Percentiles rank a stretch among this genome's conserved stretches.
Conservation (phyloP, 2,888 invertebrate genomes). For the Brachyptera putata region DNA sequence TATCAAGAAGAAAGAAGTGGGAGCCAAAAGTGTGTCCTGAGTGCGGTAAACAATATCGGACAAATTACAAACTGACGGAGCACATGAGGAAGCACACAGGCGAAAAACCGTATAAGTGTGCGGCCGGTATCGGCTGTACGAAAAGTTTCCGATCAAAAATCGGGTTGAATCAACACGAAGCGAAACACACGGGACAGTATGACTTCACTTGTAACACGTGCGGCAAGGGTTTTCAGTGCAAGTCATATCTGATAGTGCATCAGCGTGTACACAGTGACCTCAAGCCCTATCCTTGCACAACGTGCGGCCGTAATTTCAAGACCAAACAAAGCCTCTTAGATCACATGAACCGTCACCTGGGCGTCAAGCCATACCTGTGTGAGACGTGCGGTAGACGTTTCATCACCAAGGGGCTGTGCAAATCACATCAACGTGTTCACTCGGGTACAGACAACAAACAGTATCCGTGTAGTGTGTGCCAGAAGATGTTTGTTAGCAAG, state of each 20-base stretch:
- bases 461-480: slow-evolving; percentile 55
- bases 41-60: slow-evolving; percentile 55
- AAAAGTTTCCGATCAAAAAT: slow-evolving; percentile 59
- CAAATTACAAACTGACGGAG: slow-evolving; percentile 55
- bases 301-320: slow-evolving; percentile 55
- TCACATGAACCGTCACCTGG: slow-evolving; percentile 57
- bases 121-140: slow-evolving; percentile 51
- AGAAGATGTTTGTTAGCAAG: slow-evolving; percentile 58
- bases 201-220: slow-evolving; percentile 55
- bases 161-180: slow-evolving; percentile 56
- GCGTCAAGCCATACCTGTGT: slow-evolving; percentile 56
- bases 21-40: slow-evolving; percentile 51
- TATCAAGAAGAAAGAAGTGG: slow-evolving; percentile 40
- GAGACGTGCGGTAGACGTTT: slow-evolving; percentile 56
- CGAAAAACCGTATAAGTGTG: slow-evolving; percentile 56
- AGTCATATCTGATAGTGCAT: slow-evolving; percentile 57
- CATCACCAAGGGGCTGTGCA: slow-evolving; percentile 57
- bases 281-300: slow-evolving; percentile 55
- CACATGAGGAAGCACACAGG: slow-evolving; percentile 52
- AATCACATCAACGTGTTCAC: slow-evolving; percentile 56
- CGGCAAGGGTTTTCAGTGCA: slow-evolving; percentile 58
- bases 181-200: slow-evolving; percentile 56
- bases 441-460: slow-evolving; percentile 56
- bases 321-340: slow-evolving; percentile 57
- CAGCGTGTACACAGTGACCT: slow-evolving; percentile 56